Evolutionary conservation across 2,888 invertebrate species (phyloP), one percentile per base, ranked within the genome.

Genomic region (Limnephilus auricula): DNA sequence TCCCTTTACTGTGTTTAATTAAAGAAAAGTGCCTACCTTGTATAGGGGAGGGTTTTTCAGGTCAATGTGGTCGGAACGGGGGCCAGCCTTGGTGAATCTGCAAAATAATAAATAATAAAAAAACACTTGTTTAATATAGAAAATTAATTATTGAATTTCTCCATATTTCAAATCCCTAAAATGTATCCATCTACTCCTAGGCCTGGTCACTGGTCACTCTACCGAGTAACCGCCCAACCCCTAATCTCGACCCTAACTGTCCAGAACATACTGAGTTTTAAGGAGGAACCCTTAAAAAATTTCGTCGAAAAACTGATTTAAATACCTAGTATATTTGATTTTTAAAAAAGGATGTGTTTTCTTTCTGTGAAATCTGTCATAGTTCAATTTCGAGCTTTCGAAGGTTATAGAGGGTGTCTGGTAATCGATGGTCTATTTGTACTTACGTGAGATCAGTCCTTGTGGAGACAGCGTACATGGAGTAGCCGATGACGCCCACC

Each of bases 1-100:
- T 65, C 6, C 18, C 9, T 9, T 65, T 65, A 50, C n/a, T 65
- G 65, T 4, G 25, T n/a, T n/a, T 2, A 65, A 65, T 37, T 37
- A 37, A 37, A 37, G 25, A 91, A 65, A 80, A 80, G 13, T 15
- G 91, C 94, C 94, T 93, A 95, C 95, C 95, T 95, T 95, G 40
- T 95, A 94, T 89, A 90, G 90, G 30, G 94, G 94, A 34, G 95
- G 95, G 37, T 95, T 94, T 90, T 95, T 94, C 79, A 95, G 94
- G 93, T 95, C 95, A 94, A 94, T 93, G 89, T 93, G 93, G 90
- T 94, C 94, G 92, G 88, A 92, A 83, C 92, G 37, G 30, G 89
- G 37, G 79, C 83, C 90, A 3, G 80, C 65, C 32, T 91, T 91
- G 82, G 82, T 50, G 40, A 90, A 90, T 10, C 91, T 91, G 91